Evolutionary conservation across 2,888 invertebrate genomes (phyloP).

Genomic region (Terebella lapidaria): DNA sequence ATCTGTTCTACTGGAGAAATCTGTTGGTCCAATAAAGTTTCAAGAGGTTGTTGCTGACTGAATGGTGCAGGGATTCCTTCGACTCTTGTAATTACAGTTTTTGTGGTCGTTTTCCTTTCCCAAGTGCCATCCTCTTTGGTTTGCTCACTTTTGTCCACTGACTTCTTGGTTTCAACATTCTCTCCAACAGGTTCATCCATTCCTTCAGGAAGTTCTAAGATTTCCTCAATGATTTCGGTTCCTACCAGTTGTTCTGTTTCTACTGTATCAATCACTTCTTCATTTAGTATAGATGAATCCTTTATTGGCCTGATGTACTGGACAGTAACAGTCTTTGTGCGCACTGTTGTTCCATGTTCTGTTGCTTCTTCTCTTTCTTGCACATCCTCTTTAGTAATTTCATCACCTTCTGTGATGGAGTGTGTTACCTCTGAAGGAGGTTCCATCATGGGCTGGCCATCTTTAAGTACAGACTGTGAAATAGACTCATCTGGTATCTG

Average conservation of each 20-base stretch:
- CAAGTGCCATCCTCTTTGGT: too few relatives aligned
- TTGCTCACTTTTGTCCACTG: too few relatives aligned
- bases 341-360: not conserved
- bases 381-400: not conserved
- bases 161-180: constrained; percentile 12
- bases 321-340: not conserved
- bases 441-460: too few relatives aligned
- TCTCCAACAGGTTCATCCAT: constrained; percentile 8
- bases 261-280: not conserved
- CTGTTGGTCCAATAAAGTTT: too few relatives aligned
- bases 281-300: not conserved
- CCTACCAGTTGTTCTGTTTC: not conserved
- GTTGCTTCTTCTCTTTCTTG: not conserved
- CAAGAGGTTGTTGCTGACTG: too few relatives aligned
- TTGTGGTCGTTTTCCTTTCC: too few relatives aligned
- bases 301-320: not conserved
- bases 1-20: constrained; percentile 10
- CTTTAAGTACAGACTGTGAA: too few relatives aligned
- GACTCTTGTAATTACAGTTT: too few relatives aligned
- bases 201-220: constrained; percentile 13
- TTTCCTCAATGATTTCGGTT: constrained; percentile 8
- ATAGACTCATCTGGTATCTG: too few relatives aligned
- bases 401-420: not conserved
- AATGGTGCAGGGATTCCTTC: constrained; percentile 17
- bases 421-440: not conserved